Evolutionary conservation across 2,888 invertebrate species (phyloP).

Genomic region (Callimorpha dominula): DNA sequence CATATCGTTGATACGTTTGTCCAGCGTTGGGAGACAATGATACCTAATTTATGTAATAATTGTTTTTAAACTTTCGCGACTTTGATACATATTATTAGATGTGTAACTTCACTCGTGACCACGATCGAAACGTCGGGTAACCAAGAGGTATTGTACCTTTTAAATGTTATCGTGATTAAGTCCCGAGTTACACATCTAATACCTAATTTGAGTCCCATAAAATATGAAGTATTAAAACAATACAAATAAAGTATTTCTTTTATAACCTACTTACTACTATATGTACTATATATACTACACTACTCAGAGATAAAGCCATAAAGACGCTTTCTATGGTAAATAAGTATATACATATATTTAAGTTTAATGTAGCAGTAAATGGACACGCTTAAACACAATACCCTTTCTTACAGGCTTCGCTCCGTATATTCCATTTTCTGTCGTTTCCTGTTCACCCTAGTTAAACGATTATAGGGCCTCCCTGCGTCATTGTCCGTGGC

Average conservation of each 20-base stretch:
- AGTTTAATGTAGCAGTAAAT: constrained; percentile 9
- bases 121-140: no score
- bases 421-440: constrained; percentile 19
- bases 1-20: neutral
- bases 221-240: no score
- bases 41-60: no score
- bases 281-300: no score
- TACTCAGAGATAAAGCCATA: neutral
- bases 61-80: no score
- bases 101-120: no score
- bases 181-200: no score
- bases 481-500: constrained; percentile 17
- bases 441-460: constrained; percentile 22
- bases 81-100: no score
- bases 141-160: no score
- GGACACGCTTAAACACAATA: constrained; percentile 11
- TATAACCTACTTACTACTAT: neutral
- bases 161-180: no score
- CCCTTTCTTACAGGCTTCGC: constrained; percentile 10
- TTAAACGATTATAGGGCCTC: constrained; percentile 25
- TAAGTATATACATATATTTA: constrained; percentile 9
- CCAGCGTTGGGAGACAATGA: neutral
- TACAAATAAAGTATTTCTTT: no score
- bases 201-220: no score
- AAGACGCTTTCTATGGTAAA: constrained; percentile 5